Evolutionary conservation across 2,113 vertebrate genomes (phyloP).

Genomic region (Natator depressus): DNA sequence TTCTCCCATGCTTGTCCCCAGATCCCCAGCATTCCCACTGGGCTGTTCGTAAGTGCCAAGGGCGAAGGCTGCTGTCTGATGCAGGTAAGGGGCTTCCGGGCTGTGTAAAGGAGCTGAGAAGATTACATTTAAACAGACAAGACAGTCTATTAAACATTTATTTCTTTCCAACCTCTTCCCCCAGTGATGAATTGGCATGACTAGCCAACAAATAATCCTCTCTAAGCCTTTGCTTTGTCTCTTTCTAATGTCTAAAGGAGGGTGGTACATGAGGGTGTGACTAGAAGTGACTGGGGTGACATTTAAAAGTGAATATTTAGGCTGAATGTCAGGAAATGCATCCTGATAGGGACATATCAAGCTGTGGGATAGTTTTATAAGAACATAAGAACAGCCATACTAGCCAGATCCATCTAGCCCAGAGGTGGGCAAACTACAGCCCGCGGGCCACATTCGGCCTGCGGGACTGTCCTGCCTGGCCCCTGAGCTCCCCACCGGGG

Average conservation of each 20-base stretch:
- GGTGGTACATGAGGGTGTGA: not conserved
- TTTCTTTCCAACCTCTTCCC: not conserved
- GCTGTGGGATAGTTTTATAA: not conserved
- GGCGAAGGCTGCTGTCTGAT: conserved; percentile 95
- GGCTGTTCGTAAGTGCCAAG: conserved; percentile 94
- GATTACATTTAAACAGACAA: not conserved
- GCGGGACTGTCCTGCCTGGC: too few relatives aligned
- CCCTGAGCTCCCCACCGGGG: too few relatives aligned
- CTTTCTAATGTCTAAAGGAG: not conserved
- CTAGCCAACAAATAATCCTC: not conserved
- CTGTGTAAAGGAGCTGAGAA: not conserved
- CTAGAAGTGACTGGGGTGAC: not conserved
- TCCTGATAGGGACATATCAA: not conserved
- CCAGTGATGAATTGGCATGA: rapidly evolving
- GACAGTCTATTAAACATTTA: not conserved
- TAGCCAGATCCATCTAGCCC: too few relatives aligned
- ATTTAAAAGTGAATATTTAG: not conserved
- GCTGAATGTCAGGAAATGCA: not conserved
- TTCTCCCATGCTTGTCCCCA: conserved; percentile 55
- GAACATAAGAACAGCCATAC: too few relatives aligned
- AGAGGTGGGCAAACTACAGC: too few relatives aligned
- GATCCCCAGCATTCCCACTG: conserved; percentile 95
- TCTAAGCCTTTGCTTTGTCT: not conserved
- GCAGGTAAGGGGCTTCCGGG: conserved; percentile 81
- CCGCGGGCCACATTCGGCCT: too few relatives aligned